A percentile compares a stretch with the other conserved stretches of the same genome.
Conservation (phyloP, 2,113 vertebrate species). For the Numida meleagris region DNA sequence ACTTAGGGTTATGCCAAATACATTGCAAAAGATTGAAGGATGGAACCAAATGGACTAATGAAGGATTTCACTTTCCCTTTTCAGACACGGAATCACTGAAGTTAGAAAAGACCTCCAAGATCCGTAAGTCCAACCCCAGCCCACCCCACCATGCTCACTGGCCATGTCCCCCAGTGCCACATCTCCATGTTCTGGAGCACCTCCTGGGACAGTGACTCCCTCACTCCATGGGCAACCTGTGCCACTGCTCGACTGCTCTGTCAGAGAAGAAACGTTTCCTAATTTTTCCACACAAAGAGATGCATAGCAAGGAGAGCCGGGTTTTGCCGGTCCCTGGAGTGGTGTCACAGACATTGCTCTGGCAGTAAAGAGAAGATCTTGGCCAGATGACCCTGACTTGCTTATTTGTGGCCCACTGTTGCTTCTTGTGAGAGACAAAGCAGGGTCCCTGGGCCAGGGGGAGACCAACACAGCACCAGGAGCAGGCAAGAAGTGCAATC, state of each 20-base stretch:
- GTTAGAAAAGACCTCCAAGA: too few species aligned
- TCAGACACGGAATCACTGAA: too few species aligned
- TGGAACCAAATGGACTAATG: not conserved
- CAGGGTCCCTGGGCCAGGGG: not conserved
- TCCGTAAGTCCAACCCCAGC: too few species aligned
- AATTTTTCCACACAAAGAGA: not conserved
- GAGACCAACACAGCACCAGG: not conserved
- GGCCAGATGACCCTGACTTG: not conserved
- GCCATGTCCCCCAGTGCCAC: too few species aligned
- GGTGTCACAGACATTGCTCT: not conserved
- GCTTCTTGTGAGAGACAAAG: not conserved
- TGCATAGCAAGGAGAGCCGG: rapidly evolving
- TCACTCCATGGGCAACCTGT: too few species aligned
- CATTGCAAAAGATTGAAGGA: not conserved
- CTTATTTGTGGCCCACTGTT: not conserved
- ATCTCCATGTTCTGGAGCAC: too few species aligned
- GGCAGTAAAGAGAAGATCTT: not conserved
- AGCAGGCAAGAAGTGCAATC: not conserved
- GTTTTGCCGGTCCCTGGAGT: not conserved
- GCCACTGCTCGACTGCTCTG: too few species aligned
- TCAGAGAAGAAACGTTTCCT: too few species aligned
- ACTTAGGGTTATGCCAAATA: not conserved
- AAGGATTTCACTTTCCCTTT: not conserved
- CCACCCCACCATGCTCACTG: too few species aligned
- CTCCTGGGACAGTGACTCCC: too few species aligned